Evolutionary conservation across 2,888 invertebrate species (phyloP), one percentile per base, ranked within the genome.

Genomic region (Dastarcus helophoroides): DNA sequence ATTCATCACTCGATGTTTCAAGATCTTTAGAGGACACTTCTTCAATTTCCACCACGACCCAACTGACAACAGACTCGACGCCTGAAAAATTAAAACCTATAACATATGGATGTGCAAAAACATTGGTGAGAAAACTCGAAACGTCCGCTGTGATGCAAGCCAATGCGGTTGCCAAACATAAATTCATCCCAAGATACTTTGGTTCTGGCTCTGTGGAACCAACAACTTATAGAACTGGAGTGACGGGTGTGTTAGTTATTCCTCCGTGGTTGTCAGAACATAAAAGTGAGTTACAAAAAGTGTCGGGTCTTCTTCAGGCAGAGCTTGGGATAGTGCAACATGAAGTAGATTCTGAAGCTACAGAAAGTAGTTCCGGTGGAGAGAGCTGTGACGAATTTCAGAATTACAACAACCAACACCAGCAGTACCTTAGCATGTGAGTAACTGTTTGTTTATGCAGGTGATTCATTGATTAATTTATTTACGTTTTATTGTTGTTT

Each of bases 301-400:
- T 83, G 2, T 70, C 82, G 1, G 83, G 84, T 10, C 71, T 79
- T 10, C 58, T 91, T 38, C 68, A 73, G 27, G 73, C 77, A 0
- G 82, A 85, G 56, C 60, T 90, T 43, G 69, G 75, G 14, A 67
- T 81, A 39, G 71, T 88, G 32, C 80, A 85, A 54, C 67, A 69
- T 36, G 77, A 78, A 47, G 67, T 88, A 40, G 93, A 94, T 60
- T 89, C 90, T 2, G 93, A 94, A 64, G 90, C 86, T 17, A 94
- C 94, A 1, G 88, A 80, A 9, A 89, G 89, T 37, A 91, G 90
- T 52, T 91, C 91, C 9, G 93, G 90, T 30, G 90, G 88, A 16
- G 93, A 93, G 59, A 90, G 89, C 51, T 86, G 86, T 59, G 91
- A 93, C 65, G 91, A 93, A 59, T 75, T 79, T 64, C 75, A 82